These are phyloP conservation scores for Sialis fuliginosa DNA, from an alignment of 2,888 invertebrate genomes.

Conservation along the genomic window DNA sequence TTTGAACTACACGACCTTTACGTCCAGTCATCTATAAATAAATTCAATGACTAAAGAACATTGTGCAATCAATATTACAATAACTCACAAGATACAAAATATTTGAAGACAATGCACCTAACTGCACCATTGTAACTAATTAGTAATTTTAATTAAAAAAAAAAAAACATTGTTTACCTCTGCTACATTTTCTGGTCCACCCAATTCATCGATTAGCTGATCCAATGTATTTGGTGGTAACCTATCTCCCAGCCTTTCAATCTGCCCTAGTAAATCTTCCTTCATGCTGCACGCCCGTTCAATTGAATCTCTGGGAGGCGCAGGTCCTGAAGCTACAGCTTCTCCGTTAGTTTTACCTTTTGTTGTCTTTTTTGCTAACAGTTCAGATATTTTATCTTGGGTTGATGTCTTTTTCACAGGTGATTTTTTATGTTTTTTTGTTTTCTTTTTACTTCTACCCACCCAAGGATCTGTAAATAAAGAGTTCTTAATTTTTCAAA, in stretches of 20 bases:
- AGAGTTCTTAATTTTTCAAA: neutral
- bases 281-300: conserved; percentile 87
- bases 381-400: conserved; percentile 62
- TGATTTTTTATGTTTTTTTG: conserved; percentile 35
- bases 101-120: neutral
- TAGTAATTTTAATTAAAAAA: neutral
- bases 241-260: conserved; percentile 71
- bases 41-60: neutral
- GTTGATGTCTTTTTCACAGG: conserved; percentile 45
- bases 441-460: conserved; percentile 42
- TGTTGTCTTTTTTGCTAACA: conserved; percentile 33
- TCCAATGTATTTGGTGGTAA: conserved; percentile 96
- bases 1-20: conserved; percentile 69
- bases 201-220: conserved; percentile 94
- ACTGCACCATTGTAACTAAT: neutral
- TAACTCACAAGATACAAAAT: neutral
- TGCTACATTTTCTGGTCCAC: conserved; percentile 94
- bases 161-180: conserved; percentile 37
- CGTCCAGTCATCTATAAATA: conserved; percentile 80
- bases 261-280: conserved; percentile 67
- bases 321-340: conserved; percentile 10
- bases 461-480: conserved; percentile 56
- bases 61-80: neutral
- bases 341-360: conserved; percentile 26
- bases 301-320: conserved; percentile 65